Evolutionary conservation across 2,888 invertebrate genomes (phyloP).

Genomic region (Ormyrus labotus): DNA sequence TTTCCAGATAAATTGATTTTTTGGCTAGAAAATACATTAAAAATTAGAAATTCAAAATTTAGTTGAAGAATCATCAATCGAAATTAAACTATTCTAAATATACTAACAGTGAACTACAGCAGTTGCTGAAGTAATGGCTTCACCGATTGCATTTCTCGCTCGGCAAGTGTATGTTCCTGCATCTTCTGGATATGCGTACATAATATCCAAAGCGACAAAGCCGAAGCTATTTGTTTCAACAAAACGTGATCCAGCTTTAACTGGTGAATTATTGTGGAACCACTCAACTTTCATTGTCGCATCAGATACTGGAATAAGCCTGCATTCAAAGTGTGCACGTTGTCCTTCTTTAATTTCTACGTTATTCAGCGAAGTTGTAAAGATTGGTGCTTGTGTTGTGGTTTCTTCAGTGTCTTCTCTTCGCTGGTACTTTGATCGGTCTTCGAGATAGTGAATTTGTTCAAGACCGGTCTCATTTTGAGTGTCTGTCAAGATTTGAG

Average conservation of each 20-base stretch:
- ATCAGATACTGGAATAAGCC: slow-evolving; percentile 95
- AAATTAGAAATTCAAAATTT: no score
- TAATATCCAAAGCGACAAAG: slow-evolving; percentile 96
- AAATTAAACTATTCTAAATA: background rate
- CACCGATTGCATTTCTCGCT: slow-evolving; percentile 93
- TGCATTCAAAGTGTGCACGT: slow-evolving; percentile 95
- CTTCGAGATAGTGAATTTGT: slow-evolving; percentile 93
- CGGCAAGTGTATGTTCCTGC: slow-evolving; percentile 96
- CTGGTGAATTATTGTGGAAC: slow-evolving; percentile 93
- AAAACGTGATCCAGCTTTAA: slow-evolving; percentile 96
- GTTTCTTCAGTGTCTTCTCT: slow-evolving; percentile 87
- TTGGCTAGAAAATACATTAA: slow-evolving; percentile 74
- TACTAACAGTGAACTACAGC: slow-evolving; percentile 87
- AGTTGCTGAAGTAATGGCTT: slow-evolving; percentile 93
- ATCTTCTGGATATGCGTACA: slow-evolving; percentile 97
- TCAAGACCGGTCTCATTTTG: slow-evolving; percentile 92
- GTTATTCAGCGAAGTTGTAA: slow-evolving; percentile 94
- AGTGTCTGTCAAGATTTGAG: slow-evolving; percentile 89
- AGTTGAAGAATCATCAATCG: no score
- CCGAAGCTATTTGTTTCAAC: slow-evolving; percentile 98
- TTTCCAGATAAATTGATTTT: slow-evolving; percentile 91
- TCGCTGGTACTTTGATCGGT: slow-evolving; percentile 86
- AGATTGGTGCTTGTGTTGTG: slow-evolving; percentile 93
- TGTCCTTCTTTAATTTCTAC: slow-evolving; percentile 96
- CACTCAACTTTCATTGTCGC: slow-evolving; percentile 95